phyloP scores from a whole-genome alignment of 2,888 invertebrate species.

The Heliconius ethilla region DNA sequence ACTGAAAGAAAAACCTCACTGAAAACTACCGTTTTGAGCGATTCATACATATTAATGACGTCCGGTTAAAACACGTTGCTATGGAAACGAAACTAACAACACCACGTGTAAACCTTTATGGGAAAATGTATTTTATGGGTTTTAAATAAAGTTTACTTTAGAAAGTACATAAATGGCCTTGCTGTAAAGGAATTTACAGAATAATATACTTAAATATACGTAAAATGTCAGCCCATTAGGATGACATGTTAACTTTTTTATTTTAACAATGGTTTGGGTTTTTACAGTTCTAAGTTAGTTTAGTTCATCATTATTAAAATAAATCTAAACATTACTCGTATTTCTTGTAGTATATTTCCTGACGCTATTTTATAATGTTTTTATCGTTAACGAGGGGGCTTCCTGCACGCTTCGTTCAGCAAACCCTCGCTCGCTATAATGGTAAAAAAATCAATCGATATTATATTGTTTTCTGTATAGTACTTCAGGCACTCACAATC shows the following conservation, averaged over 20 bases:
- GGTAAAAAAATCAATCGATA: too few species aligned
- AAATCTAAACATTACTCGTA: too few species aligned
- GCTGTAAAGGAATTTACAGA: slow-evolving; percentile 30
- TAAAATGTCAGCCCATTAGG: slow-evolving; percentile 38
- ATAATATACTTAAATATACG: slow-evolving; percentile 40
- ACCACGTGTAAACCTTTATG: slow-evolving; percentile 37
- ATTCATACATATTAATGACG: slow-evolving; percentile 36
- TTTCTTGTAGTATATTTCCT: too few species aligned
- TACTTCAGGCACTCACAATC: too few species aligned
- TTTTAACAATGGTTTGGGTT: slow-evolving; percentile 24
- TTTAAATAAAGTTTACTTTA: slow-evolving; percentile 27
- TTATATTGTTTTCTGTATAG: too few species aligned
- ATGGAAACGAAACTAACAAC: slow-evolving; percentile 60
- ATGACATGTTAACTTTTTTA: slow-evolving; percentile 33
- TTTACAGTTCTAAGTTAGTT: slow-evolving; percentile 10
- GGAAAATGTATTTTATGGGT: slow-evolving; percentile 35
- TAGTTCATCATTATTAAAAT: not conserved
- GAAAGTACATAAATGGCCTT: slow-evolving; percentile 1
- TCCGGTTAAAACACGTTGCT: slow-evolving; percentile 48
- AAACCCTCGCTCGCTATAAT: too few species aligned
- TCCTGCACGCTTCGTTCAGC: too few species aligned
- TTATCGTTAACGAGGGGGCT: too few species aligned
- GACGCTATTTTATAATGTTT: too few species aligned
- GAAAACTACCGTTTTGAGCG: slow-evolving; percentile 36
- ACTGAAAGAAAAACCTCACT: slow-evolving; percentile 15